Percentiles rank a stretch among this genome's conserved stretches.
Evolutionary conservation across 2,113 vertebrate genomes (phyloP).

Genomic region (Monopterus albus): DNA sequence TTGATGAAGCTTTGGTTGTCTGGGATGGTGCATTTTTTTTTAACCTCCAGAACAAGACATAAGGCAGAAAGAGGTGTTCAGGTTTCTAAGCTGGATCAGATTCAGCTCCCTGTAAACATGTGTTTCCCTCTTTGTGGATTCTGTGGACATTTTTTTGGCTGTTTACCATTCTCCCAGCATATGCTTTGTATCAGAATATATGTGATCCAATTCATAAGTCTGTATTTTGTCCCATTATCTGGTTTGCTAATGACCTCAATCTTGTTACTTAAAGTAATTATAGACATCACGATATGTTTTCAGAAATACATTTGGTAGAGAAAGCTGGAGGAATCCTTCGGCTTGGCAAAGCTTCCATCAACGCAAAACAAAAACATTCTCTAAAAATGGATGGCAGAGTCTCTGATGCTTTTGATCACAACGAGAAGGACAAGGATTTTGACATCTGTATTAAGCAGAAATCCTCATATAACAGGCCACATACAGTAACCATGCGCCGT

Average conservation of each 20-base stretch:
- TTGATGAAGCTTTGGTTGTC: conserved; percentile 10
- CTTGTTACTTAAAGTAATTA: conserved; percentile 65
- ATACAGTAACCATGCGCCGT: conserved; percentile 30
- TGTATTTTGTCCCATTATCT: conserved; percentile 61
- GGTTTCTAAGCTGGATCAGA: conserved; percentile 20
- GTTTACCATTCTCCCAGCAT: conserved; percentile 37
- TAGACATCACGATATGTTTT: conserved; percentile 50
- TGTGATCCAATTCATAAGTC: conserved; percentile 48
- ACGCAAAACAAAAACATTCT: conserved; percentile 53
- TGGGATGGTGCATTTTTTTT: conserved; percentile 25
- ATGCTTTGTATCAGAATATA: conserved; percentile 56
- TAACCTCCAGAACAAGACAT: conserved; percentile 27
- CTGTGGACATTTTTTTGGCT: conserved; percentile 31
- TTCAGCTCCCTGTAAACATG: conserved; percentile 41
- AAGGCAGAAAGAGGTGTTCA: conserved; percentile 3
- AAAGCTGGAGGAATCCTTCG: conserved; percentile 26
- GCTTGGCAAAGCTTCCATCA: conserved; percentile 52
- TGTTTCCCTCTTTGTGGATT: conserved; percentile 39
- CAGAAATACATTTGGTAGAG: conserved; percentile 42
- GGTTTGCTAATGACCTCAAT: conserved; percentile 65
- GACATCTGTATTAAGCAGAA: conserved; percentile 67
- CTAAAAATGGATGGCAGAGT: conserved; percentile 46
- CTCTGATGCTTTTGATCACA: conserved; percentile 59
- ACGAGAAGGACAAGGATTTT: conserved; percentile 41
- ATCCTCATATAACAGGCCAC: conserved; percentile 31